These are phyloP conservation scores for Erebia aethiops DNA, from an alignment of 2,888 invertebrate genomes.

Conservation along the genomic window DNA sequence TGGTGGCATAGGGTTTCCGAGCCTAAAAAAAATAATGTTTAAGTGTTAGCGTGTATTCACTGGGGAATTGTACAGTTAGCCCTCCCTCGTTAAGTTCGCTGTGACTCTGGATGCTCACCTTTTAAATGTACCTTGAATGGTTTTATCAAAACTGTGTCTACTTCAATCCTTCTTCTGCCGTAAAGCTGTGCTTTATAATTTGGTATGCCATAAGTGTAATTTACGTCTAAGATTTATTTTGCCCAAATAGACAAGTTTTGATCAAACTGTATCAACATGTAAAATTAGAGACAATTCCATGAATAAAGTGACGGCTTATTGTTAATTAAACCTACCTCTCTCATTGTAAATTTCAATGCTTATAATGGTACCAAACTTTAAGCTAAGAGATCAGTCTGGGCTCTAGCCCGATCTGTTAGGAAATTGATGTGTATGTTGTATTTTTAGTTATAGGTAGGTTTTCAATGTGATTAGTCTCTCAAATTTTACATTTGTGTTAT, in stretches of 20 bases:
- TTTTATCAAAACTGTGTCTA: slow-evolving; percentile 77
- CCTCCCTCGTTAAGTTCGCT: slow-evolving; percentile 82
- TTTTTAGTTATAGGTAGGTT: slow-evolving; percentile 83
- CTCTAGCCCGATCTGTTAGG: slow-evolving; percentile 60
- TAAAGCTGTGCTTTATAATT: slow-evolving; percentile 73
- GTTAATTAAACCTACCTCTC: slow-evolving; percentile 80
- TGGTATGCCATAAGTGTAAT: slow-evolving; percentile 63
- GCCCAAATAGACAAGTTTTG: slow-evolving; percentile 70
- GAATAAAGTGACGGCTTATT: slow-evolving; percentile 67
- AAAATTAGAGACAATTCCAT: slow-evolving; percentile 79
- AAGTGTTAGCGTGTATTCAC: slow-evolving; percentile 82
- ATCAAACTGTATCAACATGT: slow-evolving; percentile 72
- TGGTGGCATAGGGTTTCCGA: slow-evolving; percentile 75
- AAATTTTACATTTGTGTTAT: slow-evolving; percentile 83
- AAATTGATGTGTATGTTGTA: slow-evolving; percentile 82
- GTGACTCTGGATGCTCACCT: slow-evolving; percentile 79
- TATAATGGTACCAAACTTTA: slow-evolving; percentile 79
- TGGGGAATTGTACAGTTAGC: slow-evolving; percentile 83
- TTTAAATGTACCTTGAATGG: slow-evolving; percentile 68
- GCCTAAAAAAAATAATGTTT: slow-evolving; percentile 79
- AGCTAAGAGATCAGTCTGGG: slow-evolving; percentile 62
- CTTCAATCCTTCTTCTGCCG: slow-evolving; percentile 54
- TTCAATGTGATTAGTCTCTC: slow-evolving; percentile 82
- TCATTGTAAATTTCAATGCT: slow-evolving; percentile 81
- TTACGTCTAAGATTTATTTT: slow-evolving; percentile 58